Conservation (phyloP, 1,140 invertebrate genomes). For the Achroia grisella region DNA sequence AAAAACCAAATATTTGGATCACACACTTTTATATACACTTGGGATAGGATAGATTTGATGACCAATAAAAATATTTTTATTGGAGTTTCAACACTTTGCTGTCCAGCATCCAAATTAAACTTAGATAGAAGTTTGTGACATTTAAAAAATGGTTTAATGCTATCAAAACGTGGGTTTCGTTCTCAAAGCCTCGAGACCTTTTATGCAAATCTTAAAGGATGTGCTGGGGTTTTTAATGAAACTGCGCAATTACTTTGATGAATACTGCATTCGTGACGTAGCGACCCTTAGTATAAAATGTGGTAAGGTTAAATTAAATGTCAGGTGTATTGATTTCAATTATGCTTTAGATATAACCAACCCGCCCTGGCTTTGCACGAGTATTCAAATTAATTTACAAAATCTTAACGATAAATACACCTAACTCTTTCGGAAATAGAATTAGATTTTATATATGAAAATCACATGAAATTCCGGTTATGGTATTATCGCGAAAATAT, state of each 20-base stretch:
- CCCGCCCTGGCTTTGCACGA: no score
- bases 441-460: no score
- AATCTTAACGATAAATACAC: no score
- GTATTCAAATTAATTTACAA: no score
- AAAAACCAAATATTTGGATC: no score
- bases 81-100: constrained; percentile 3
- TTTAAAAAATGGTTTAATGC: constrained; percentile 53
- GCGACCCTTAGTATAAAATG: constrained; percentile 10
- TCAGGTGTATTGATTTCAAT: constrained; percentile 34
- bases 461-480: no score
- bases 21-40: no score
- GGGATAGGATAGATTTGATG: no score
- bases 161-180: constrained; percentile 20
- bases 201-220: constrained; percentile 61
- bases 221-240: constrained; percentile 58
- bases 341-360: no score
- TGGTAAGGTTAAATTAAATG: constrained; percentile 24
- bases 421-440: no score
- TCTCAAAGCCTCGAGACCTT: constrained; percentile 36
- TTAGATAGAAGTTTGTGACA: constrained; percentile 23
- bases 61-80: neutral
- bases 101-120: neutral
- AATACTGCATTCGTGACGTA: constrained; percentile 45
- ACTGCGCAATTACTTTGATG: constrained; percentile 60
- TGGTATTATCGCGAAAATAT: no score